Percentiles rank a stretch among this genome's conserved stretches.
Evolutionary conservation across 2,113 vertebrate genomes (phyloP).

Genomic region (Clarias batrachus): DNA sequence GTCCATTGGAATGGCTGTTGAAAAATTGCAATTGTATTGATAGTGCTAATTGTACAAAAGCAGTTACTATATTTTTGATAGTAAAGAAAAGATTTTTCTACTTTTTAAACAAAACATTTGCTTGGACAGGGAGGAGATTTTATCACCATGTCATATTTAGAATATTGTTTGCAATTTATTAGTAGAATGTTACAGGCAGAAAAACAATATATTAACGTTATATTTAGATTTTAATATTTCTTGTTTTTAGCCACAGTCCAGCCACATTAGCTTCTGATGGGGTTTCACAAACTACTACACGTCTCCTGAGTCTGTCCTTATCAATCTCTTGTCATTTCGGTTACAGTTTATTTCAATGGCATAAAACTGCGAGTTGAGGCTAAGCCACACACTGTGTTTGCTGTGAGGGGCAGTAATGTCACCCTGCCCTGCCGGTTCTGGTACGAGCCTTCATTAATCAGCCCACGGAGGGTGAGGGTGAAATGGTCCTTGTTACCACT

Average conservation of each 20-base stretch:
- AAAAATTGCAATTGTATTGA: background rate
- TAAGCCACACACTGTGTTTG: slow-evolving; percentile 67
- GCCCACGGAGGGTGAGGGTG: slow-evolving; percentile 69
- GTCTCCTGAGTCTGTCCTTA: background rate
- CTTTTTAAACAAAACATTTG: background rate
- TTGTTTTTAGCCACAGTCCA: background rate
- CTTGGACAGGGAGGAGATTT: background rate
- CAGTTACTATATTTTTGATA: background rate
- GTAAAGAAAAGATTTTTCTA: background rate
- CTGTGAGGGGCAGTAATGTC: slow-evolving; percentile 68
- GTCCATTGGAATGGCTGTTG: background rate
- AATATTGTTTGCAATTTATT: background rate
- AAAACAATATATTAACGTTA: background rate
- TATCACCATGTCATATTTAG: background rate
- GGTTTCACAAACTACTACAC: background rate
- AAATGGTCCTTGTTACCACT: slow-evolving; percentile 85
- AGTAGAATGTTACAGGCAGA: background rate
- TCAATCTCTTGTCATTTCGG: background rate
- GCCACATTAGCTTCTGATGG: background rate
- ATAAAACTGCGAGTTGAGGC: slow-evolving; percentile 77
- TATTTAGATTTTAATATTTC: background rate
- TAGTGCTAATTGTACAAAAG: background rate
- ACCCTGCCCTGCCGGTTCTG: slow-evolving; percentile 80
- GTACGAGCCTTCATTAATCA: slow-evolving; percentile 66
- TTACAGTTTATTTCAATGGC: slow-evolving; percentile 68